Base-by-base conservation (phyloP, 2,888 invertebrate genomes). In the Caenorhabditis drosophilae region DNA sequence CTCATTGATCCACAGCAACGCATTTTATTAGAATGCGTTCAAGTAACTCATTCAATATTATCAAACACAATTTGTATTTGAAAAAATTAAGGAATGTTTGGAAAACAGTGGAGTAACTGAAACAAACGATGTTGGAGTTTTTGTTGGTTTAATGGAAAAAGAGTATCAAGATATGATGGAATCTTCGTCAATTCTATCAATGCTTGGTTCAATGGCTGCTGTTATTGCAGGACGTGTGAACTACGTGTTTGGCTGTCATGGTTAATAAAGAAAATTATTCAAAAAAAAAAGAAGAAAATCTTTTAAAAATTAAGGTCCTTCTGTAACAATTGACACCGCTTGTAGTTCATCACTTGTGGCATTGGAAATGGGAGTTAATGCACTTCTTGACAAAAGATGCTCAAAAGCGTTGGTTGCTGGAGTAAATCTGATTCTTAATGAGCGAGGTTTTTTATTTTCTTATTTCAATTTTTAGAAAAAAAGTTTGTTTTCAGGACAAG, bases 321-420 rank as follows among this genome's bases (percentile, higher is more conserved):
- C 94, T 84, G 93, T 90, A 85, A 90, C 93, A 27, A 86, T 96
- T 44, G 97, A 97, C 86, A 96, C 96, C 1, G 97, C 96, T 6
- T 97, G 97, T 85, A 95, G 95, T 0, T 95, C 95, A 78, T 92
- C 93, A 69, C 86, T 95, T 84, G 90, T 92, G 84, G 96, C 93
- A n/a, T 86, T 97, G 83, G 90, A 94, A 82, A 92, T 79, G 57
- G 84, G 82, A 4, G 49, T 74, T 4, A 77, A 81, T 42, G 90
- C 92, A 36, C 91, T 95, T 79, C 88, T 89, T 69, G 86, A 88
- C 18, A 94, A 94, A 12, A 90, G 91, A 82, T 94, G 94, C 85
- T 93, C 95, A 83, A 89, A 92, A 9, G 97, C 96, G 18, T 87
- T 97, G 63, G 93, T 97, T 15, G 79, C 75, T 12, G 95, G 91